Base-by-base conservation (phyloP, 2,888 invertebrate genomes). In the Lacanobia oleracea region DNA sequence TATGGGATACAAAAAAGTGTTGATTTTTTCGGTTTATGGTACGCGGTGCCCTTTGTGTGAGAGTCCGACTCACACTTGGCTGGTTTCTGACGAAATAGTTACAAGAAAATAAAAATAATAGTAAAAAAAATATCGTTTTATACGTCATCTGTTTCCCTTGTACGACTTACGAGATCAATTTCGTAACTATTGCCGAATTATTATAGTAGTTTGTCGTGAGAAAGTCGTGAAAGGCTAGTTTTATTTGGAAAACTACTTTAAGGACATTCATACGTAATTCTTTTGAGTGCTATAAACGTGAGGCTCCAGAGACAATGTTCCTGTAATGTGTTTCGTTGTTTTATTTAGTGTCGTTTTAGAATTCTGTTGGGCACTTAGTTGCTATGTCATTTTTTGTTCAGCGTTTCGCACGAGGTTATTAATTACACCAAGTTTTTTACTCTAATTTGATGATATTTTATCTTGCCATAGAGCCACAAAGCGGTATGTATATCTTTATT, bases 121-220 rank as follows among this genome's bases (percentile, higher is more conserved):
- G 2, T 0, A 5, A 5, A 51, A n/a, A 45, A 66, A 69, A 77
- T 75, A 67, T 72, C 40, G 45, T 72, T 78, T 72, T 78, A 73
- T 76, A 18, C 56, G 64, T 37, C 67, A 53, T 76, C 27, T 64
- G 59, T 63, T 61, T 68, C 45, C 23, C 16, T 63, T 61, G 40
- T 73, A 62, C 23, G 69, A 65, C 62, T 72, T 67, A 61, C 37
- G 73, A 63, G 69, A 77, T 77, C 67, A 72, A 82, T 73, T 72
- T 66, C 63, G 45, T 61, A 61, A 71, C 56, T 50, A 66, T 66
- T 16, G 23, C 43, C 12, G 23, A 43, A 59, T 72, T 68, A 73
- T 68, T 66, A 51, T 27, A 21, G 51, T 69, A 63, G 50, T 67
- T 54, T 54, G 21, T 62, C 51, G 27, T 56, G 57, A 59, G 27